phyloP scores from a whole-genome alignment of 2,888 invertebrate genomes.

The Eupithecia vulgata region DNA sequence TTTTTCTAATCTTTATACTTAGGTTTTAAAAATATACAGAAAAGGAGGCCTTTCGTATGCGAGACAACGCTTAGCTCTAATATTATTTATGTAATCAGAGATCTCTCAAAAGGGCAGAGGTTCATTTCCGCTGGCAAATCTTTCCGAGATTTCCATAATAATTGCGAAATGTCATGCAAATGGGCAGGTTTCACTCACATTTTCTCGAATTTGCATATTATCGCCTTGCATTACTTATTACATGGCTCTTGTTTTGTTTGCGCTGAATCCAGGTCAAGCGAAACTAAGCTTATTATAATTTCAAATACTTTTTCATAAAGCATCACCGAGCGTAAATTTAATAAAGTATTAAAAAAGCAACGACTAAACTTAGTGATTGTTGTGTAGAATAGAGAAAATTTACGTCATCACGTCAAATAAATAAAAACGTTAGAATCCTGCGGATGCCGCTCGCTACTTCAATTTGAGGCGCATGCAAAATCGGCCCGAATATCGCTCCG shows the following conservation, averaged over 20 bases:
- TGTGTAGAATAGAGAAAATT: no score
- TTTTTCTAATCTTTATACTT: background rate
- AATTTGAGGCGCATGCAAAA: no score
- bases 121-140: slow-evolving; percentile 22
- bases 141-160: slow-evolving; percentile 28
- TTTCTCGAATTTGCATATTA: slow-evolving; percentile 37
- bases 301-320: no score
- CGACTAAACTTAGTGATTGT: no score
- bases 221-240: slow-evolving; percentile 27
- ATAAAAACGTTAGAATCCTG: no score
- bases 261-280: slow-evolving; percentile 33
- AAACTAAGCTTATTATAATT: slow-evolving; percentile 18
- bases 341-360: background rate
- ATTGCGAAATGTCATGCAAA: slow-evolving; percentile 29
- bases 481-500: no score
- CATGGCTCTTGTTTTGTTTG: slow-evolving; percentile 30
- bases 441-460: no score
- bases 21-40: background rate
- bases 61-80: background rate
- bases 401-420: no score
- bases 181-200: slow-evolving; percentile 34
- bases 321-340: background rate
- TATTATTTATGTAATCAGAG: slow-evolving; percentile 3
- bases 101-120: slow-evolving; percentile 9
- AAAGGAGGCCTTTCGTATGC: background rate